Evolutionary conservation across 2,797 vertebrate genomes (phyloP).

Genomic region (Syngnathus rostellatus): DNA sequence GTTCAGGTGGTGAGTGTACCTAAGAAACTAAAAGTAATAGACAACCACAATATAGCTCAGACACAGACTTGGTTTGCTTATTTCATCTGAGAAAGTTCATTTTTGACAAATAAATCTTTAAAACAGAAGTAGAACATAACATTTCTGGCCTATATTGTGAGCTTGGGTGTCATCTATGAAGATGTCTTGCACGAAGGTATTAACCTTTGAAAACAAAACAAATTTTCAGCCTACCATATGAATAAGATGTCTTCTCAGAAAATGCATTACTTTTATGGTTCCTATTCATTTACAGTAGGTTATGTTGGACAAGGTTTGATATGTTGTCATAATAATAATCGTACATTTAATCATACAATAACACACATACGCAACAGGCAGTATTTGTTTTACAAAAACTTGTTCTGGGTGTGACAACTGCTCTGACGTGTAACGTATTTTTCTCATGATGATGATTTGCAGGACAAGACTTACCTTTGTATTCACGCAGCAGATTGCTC

Average conservation of each 20-base stretch:
- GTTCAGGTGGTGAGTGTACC: neutral
- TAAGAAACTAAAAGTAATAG: too few species aligned
- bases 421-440: neutral
- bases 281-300: neutral
- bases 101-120: too few species aligned
- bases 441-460: conserved; percentile 33
- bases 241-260: neutral
- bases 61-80: too few species aligned
- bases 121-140: too few species aligned
- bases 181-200: neutral
- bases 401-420: neutral
- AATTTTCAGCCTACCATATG: neutral
- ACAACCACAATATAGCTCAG: too few species aligned
- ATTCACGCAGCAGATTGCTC: conserved; percentile 81
- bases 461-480: conserved; percentile 85
- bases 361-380: neutral
- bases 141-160: too few species aligned
- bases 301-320: neutral
- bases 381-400: neutral
- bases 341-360: neutral
- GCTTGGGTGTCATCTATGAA: too few species aligned
- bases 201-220: neutral
- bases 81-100: too few species aligned
- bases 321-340: neutral
- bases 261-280: neutral